A percentile compares a stretch with the other conserved stretches of the same genome.
Conservation (phyloP, 2,888 invertebrate genomes). For the Chalcosyrphus nemorum region DNA sequence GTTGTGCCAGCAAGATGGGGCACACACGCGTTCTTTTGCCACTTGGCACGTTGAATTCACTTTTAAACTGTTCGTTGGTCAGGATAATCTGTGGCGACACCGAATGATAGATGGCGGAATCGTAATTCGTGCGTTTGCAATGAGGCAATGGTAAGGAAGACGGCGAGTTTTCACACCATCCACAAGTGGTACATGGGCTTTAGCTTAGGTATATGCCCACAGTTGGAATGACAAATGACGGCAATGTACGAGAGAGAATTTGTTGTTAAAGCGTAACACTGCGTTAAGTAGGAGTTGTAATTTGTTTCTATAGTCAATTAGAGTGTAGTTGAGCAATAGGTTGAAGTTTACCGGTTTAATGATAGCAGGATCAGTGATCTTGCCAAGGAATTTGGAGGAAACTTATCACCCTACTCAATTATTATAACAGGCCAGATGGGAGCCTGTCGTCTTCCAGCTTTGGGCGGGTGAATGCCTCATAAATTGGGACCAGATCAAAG, state of each 20-base stretch:
- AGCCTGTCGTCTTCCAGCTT: no score
- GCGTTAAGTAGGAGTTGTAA: not conserved
- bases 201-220: not conserved
- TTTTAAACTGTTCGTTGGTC: constrained; percentile 17
- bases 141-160: constrained; percentile 2
- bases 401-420: no score
- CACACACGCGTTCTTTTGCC: constrained; percentile 58
- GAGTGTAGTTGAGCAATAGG: no score
- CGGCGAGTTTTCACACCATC: constrained; percentile 15
- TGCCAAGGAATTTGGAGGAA: no score
- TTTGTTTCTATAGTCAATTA: not conserved
- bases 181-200: not conserved
- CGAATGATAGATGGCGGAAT: not conserved
- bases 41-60: constrained; percentile 24
- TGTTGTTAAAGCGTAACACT: not conserved
- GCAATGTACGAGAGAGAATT: not conserved
- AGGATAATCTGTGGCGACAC: constrained; percentile 15
- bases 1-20: constrained; percentile 9
- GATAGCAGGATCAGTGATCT: no score
- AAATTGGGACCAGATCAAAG: no score
- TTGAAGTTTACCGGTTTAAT: no score
- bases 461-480: no score
- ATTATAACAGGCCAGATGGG: no score
- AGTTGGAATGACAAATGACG: constrained; percentile 6
- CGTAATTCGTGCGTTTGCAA: constrained; percentile 1